Evolutionary conservation across 2,797 vertebrate species (phyloP), one percentile per base, ranked within the genome.

Genomic region (Acrocephalus scirpaceus): DNA sequence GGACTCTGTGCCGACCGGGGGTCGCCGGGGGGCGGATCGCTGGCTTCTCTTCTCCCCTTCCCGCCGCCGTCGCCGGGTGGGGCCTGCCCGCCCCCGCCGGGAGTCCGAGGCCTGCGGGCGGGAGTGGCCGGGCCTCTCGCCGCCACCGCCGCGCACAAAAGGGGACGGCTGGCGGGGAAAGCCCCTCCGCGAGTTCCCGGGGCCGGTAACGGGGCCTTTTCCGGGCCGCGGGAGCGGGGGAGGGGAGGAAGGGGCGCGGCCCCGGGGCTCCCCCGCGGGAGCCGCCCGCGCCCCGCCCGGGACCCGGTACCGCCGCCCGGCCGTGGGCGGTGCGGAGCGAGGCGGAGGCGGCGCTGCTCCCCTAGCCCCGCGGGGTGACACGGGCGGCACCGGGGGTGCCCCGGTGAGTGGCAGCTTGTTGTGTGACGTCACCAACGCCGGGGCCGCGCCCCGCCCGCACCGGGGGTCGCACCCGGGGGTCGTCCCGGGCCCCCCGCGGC

Each of bases 381-480:
- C 78, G 73, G 81, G 86, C 40, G 82, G 81, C 64, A 53, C 69
- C 60, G 85, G 81, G 56, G 92, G 23, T 67, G 88, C 36, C 86
- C 74, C 86, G 73, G 78, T 88, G 92, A 90, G 78, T 70, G 94
- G 92, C 92, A 74, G 94, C 82, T 50, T 69, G 71, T 70, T 84
- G 76, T 81, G 86, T 95, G 94, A 92, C 94, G 94, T 95, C 92
- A 92, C 44, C 85, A 2, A 5, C 36, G 83, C 50, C 65, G 81
- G 47, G 38, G 56, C 82, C 56, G 83, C 48, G 83, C 83, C 83
- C 83, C 65, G 56, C 73, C 73, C 65, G 83, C 57, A 2, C 57
- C 42, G 65, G 56, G 74, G 56, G 30, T 56, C 65, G 65, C 65
- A 2, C 0, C 29, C 42, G 64, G 73, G 74, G 76, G 19, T 42